A percentile compares a stretch with the other conserved stretches of the same genome.
Conservation (phyloP, 2,113 vertebrate species). For the Romanogobio albipinnatus region DNA sequence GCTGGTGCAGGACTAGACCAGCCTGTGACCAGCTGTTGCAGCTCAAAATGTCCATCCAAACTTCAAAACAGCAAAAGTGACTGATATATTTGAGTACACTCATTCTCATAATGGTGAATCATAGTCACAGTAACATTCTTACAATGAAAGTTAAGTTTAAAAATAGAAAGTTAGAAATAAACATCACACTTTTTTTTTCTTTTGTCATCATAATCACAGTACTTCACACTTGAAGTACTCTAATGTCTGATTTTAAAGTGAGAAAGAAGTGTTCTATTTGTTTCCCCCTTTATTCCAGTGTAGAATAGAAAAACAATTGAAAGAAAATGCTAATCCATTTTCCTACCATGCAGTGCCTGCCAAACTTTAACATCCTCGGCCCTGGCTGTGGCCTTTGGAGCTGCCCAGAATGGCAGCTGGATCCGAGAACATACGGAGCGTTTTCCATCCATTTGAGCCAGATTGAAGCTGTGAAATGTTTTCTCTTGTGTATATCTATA, state of each 20-base stretch:
- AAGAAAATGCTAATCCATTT: conserved; percentile 18
- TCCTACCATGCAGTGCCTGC: conserved; percentile 32
- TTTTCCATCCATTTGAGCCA: conserved; percentile 28
- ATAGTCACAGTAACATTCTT: neutral
- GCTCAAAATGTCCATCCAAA: conserved; percentile 56
- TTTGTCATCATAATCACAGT: neutral
- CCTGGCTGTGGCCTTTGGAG: neutral
- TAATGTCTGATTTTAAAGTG: neutral
- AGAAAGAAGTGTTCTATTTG: too few relatives aligned
- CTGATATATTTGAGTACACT: neutral
- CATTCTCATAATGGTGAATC: neutral
- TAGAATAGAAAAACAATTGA: neutral
- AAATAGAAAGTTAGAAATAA: neutral
- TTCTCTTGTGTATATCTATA: conserved; percentile 63
- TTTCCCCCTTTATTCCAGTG: too few relatives aligned
- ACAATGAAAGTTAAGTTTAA: neutral
- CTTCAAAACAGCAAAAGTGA: conserved; percentile 52
- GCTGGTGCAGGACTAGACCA: conserved; percentile 62
- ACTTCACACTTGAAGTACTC: too few relatives aligned
- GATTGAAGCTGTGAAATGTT: conserved; percentile 41
- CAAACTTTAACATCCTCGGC: conserved; percentile 5
- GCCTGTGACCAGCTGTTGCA: conserved; percentile 70
- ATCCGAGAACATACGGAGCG: neutral
- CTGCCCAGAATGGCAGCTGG: neutral
- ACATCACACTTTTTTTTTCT: neutral